Percentiles rank a stretch among this genome's conserved stretches.
Evolutionary conservation across 2,888 invertebrate genomes (phyloP).

Genomic region (Acanthococcus lagerstroemiae): DNA sequence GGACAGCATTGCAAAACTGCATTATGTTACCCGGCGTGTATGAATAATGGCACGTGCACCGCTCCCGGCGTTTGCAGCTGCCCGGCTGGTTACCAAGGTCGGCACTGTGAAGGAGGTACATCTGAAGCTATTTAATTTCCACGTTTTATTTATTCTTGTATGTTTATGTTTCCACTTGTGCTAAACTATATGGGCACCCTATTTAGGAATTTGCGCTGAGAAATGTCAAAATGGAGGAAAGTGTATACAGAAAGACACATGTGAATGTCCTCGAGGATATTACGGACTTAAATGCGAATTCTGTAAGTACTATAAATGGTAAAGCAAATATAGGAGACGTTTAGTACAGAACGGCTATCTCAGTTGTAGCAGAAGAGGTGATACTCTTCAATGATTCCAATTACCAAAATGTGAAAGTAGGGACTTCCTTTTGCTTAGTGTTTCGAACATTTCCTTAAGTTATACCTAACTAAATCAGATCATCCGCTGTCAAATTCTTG

Average conservation of each 20-base stretch:
- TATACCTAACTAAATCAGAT: too few species aligned
- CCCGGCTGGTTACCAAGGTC: constrained; percentile 79
- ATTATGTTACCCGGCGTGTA: constrained; percentile 81
- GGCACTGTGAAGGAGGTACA: constrained; percentile 81
- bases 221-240: constrained; percentile 90
- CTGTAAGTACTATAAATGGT: constrained; percentile 57
- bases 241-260: constrained; percentile 87
- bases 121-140: constrained; percentile 33
- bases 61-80: constrained; percentile 82
- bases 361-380: too few species aligned
- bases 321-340: background rate
- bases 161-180: background rate
- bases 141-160: constrained; percentile 4
- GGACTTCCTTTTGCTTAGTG: too few species aligned
- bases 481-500: too few species aligned
- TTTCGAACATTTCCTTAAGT: background rate
- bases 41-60: constrained; percentile 86
- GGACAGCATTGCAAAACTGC: constrained; percentile 83
- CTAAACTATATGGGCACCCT: background rate
- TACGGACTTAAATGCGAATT: constrained; percentile 83
- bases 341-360: too few species aligned
- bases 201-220: constrained; percentile 73
- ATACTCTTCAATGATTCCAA: too few species aligned
- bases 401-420: too few species aligned
- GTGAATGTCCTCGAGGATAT: constrained; percentile 83